phyloP scores from a whole-genome alignment of 2,113 vertebrate genomes.

The Saccopteryx leptura region DNA sequence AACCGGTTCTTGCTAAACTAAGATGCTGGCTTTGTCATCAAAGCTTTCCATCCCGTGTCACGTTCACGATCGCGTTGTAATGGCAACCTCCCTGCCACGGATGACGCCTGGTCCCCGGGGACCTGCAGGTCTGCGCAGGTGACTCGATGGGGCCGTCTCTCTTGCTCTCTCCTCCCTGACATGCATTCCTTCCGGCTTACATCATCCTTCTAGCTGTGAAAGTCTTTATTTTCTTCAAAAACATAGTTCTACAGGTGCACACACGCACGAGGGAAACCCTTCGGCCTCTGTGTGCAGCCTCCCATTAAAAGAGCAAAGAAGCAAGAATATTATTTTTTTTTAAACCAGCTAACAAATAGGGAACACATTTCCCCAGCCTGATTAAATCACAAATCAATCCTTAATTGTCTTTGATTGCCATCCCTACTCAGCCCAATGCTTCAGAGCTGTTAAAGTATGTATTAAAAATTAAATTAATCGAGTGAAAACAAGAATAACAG shows the following conservation, averaged over 20 bases:
- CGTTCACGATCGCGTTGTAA: background rate
- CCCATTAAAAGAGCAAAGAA: background rate
- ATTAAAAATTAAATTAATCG: background rate
- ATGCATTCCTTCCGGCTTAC: background rate
- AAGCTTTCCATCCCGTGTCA: background rate
- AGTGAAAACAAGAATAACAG: background rate
- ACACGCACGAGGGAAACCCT: background rate
- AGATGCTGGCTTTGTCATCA: constrained; percentile 7
- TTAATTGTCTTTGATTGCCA: constrained; percentile 1
- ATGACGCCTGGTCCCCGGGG: background rate
- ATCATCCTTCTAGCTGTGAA: background rate
- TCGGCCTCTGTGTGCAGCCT: background rate
- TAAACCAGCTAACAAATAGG: background rate
- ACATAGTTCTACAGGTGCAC: background rate
- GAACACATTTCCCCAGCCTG: background rate
- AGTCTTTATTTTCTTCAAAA: background rate
- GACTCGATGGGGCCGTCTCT: background rate
- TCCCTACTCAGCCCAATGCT: background rate
- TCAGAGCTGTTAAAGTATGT: background rate
- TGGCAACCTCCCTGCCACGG: background rate
- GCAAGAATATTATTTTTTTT: background rate
- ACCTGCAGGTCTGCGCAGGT: background rate
- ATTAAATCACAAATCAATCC: constrained; percentile 28
- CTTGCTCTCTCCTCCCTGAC: background rate
- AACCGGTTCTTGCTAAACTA: background rate